Percentiles rank a stretch among this genome's conserved stretches.
Evolutionary conservation across 2,797 vertebrate genomes (phyloP).

Genomic region (Steatocranus sp.): DNA sequence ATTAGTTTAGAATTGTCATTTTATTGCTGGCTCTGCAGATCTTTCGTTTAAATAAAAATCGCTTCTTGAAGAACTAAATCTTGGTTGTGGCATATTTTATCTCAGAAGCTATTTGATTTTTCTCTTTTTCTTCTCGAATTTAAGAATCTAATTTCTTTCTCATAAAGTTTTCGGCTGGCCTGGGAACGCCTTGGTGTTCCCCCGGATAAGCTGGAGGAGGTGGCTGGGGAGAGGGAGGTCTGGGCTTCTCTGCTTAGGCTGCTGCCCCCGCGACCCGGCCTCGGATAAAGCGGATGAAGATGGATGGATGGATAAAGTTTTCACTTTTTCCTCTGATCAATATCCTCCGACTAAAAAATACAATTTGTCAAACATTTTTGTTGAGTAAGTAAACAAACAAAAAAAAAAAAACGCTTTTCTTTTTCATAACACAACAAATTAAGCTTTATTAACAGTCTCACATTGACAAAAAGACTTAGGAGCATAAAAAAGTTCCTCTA

Average conservation of each 20-base stretch:
- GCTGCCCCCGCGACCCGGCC: too few relatives aligned
- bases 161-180: background rate
- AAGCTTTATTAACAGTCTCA: constrained; percentile 45
- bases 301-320: too few relatives aligned
- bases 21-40: background rate
- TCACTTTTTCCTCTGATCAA: background rate
- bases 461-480: background rate
- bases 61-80: background rate
- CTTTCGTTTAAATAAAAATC: background rate
- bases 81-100: background rate
- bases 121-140: background rate
- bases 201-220: too few relatives aligned
- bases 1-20: background rate
- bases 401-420: background rate
- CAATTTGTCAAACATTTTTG: background rate
- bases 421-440: background rate
- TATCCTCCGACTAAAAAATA: background rate
- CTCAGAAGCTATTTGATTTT: background rate
- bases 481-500: constrained; percentile 10
- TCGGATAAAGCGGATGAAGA: too few relatives aligned
- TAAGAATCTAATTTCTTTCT: background rate
- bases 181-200: too few relatives aligned
- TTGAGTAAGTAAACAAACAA: background rate
- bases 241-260: too few relatives aligned
- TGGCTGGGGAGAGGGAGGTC: too few relatives aligned